These are phyloP conservation scores for Colius striatus DNA, from an alignment of 2,113 vertebrate species.

Conservation along the genomic window DNA sequence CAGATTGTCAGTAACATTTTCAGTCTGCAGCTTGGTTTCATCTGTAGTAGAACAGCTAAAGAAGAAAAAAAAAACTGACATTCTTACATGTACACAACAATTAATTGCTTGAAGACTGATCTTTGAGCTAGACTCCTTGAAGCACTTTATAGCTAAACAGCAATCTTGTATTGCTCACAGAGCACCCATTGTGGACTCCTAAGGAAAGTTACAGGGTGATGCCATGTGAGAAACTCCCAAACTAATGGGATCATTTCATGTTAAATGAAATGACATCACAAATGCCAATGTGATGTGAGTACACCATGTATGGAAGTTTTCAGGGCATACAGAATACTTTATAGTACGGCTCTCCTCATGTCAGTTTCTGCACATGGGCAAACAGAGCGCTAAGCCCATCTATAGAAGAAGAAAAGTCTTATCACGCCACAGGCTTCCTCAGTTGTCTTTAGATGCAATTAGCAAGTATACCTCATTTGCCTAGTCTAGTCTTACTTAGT, in stretches of 20 bases:
- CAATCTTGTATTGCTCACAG: neutral
- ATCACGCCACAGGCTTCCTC: neutral
- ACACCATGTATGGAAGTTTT: neutral
- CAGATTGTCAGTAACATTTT: neutral
- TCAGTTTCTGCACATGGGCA: neutral
- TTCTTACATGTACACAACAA: neutral
- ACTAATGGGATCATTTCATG: neutral
- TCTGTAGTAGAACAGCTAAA: neutral
- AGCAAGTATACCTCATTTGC: neutral
- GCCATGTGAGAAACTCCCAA: neutral
- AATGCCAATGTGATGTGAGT: neutral
- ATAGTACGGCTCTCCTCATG: neutral
- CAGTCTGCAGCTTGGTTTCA: neutral
- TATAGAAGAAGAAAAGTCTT: neutral
- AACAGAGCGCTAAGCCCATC: neutral
- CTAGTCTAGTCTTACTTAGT: neutral
- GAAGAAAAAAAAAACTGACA: neutral
- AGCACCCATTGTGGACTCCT: accelerated
- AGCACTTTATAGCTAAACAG: neutral
- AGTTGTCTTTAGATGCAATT: neutral
- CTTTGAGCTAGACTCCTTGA: neutral
- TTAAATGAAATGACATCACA: neutral
- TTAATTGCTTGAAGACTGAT: neutral
- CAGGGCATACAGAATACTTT: neutral
- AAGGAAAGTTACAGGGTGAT: neutral